Conservation (phyloP, 2,888 invertebrate genomes). For the Gryllus longicercus region DNA sequence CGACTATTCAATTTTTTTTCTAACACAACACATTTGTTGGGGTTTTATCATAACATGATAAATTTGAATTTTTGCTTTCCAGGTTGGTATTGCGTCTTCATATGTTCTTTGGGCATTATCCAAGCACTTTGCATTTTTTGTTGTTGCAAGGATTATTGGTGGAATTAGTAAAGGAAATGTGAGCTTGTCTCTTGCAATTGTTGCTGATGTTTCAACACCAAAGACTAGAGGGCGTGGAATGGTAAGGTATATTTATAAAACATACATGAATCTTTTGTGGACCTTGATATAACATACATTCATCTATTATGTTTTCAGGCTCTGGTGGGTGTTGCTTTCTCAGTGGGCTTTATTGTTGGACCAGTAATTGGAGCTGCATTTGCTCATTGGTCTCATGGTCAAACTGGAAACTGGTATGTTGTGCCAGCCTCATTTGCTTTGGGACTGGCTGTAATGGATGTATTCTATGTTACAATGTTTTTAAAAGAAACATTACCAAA, state of each 20-base stretch:
- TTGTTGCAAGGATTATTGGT: conserved; percentile 86
- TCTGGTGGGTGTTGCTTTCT: conserved; percentile 95
- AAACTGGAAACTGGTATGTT: conserved; percentile 70
- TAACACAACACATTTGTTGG: no score
- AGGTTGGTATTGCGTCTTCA: conserved; percentile 81
- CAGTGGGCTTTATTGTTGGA: conserved; percentile 94
- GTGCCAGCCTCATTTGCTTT: conserved; percentile 77
- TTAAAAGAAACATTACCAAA: conserved; percentile 81
- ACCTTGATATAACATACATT: neutral
- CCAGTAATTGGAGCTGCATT: conserved; percentile 92
- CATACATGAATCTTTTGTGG: neutral
- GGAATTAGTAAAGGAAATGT: conserved; percentile 97
- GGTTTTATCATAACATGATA: neutral
- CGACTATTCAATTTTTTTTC: no score
- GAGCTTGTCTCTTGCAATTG: conserved; percentile 89
- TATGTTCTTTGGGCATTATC: conserved; percentile 89
- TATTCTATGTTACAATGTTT: conserved; percentile 66
- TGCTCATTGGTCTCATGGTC: conserved; percentile 63
- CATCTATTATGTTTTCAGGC: conserved; percentile 62
- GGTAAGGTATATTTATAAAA: conserved; percentile 56
- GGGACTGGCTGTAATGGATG: conserved; percentile 69
- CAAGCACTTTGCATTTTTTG: conserved; percentile 82
- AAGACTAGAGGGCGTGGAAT: conserved; percentile 89
- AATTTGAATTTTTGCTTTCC: conserved; percentile 42
- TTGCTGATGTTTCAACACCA: conserved; percentile 83